Evolutionary conservation across 2,797 vertebrate species (phyloP).

Genomic region (Octomys mimax): DNA sequence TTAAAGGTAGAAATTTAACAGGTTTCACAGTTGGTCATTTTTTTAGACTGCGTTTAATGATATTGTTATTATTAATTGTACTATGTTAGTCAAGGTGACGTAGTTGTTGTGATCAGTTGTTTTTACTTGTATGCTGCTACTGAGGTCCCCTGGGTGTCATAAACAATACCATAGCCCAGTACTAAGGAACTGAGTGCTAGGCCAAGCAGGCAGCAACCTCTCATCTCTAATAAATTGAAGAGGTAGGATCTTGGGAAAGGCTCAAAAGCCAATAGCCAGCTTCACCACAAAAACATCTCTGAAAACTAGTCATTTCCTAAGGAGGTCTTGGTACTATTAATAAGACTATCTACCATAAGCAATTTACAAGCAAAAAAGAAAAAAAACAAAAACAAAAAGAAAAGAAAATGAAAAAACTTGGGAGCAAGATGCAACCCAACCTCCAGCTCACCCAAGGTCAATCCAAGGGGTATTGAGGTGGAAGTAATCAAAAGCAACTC

Average conservation of each 20-base stretch:
- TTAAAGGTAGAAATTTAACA: neutral
- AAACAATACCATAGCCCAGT: neutral
- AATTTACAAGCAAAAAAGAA: neutral
- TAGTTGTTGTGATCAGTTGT: neutral
- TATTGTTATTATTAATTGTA: neutral
- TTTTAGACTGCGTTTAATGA: neutral
- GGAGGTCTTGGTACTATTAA: neutral
- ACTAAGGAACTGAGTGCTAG: neutral
- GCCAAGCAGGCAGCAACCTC: neutral
- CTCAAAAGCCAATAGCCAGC: neutral
- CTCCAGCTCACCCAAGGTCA: neutral
- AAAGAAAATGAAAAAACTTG: neutral
- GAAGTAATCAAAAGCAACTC: neutral
- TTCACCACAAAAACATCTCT: neutral
- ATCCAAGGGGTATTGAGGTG: neutral
- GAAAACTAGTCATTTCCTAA: neutral
- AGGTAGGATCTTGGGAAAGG: neutral
- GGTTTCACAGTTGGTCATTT: neutral
- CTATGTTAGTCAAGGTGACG: neutral
- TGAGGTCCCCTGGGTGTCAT: neutral
- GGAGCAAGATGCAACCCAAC: neutral
- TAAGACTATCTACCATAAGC: neutral
- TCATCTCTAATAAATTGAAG: neutral
- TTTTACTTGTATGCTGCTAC: neutral
- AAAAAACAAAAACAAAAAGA: neutral